These are phyloP conservation scores for Ceramica pisi DNA, from an alignment of 2,888 invertebrate species.

Conservation along the genomic window DNA sequence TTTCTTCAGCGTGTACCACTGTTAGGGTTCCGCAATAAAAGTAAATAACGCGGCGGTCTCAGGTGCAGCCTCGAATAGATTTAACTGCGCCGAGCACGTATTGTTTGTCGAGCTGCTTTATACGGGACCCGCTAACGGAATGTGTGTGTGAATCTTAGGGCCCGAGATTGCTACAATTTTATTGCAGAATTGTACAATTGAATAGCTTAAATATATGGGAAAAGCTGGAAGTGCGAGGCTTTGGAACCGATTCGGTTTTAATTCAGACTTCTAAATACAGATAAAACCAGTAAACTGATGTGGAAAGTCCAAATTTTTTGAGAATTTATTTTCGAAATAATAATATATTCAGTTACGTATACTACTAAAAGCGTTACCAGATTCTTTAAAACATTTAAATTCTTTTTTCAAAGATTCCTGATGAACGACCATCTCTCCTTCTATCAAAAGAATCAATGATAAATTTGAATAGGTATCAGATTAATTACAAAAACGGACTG, in stretches of 20 bases:
- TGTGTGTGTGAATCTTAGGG: slow-evolving; percentile 30
- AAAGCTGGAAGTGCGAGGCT: too few relatives aligned
- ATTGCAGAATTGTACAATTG: slow-evolving; percentile 11
- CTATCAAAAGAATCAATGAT: neutral
- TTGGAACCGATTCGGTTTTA: too few relatives aligned
- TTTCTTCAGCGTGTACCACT: neutral
- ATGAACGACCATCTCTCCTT: neutral
- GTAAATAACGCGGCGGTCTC: slow-evolving; percentile 61
- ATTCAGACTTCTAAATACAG: too few relatives aligned
- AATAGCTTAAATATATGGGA: slow-evolving; percentile 5
- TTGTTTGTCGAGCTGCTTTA: slow-evolving; percentile 54
- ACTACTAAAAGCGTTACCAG: neutral
- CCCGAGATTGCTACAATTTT: slow-evolving; percentile 27
- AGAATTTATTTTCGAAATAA: too few relatives aligned
- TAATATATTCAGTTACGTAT: too few relatives aligned
- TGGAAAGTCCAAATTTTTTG: too few relatives aligned
- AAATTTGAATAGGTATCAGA: neutral
- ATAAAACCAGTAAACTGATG: too few relatives aligned
- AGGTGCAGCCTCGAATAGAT: slow-evolving; percentile 67
- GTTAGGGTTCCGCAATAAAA: slow-evolving; percentile 58
- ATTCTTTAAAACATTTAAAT: neutral
- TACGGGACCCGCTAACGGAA: slow-evolving; percentile 44
- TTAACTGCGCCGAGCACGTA: slow-evolving; percentile 59
- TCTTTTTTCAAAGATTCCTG: neutral
- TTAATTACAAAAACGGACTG: neutral